phyloP scores from a whole-genome alignment of 2,797 vertebrate genomes.

The Xenops minutus region DNA sequence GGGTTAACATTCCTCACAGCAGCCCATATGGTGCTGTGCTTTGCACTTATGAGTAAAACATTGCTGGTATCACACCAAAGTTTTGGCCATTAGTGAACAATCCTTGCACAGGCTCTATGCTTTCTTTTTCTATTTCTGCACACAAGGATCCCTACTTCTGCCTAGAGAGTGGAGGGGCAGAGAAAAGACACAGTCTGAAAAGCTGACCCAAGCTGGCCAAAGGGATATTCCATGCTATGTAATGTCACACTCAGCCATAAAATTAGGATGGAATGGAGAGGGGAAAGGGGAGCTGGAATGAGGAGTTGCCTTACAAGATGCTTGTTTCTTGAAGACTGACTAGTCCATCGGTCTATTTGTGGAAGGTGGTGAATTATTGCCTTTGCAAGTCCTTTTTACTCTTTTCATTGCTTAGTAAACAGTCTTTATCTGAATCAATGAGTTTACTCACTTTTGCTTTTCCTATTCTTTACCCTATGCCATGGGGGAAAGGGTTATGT shows the following conservation, averaged over 20 bases:
- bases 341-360: not conserved
- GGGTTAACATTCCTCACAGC: not conserved
- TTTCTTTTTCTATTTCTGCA: not conserved
- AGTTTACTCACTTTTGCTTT: not conserved
- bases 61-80: not conserved
- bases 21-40: not conserved
- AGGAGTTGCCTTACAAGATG: not conserved
- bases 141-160: fast-evolving
- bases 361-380: not conserved
- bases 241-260: not conserved
- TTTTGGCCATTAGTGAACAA: not conserved
- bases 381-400: not conserved
- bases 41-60: not conserved
- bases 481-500: fast-evolving
- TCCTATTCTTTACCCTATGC: not conserved
- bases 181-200: not conserved
- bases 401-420: not conserved
- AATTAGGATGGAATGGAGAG: not conserved
- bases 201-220: not conserved
- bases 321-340: not conserved
- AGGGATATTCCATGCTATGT: not conserved
- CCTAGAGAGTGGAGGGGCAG: fast-evolving
- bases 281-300: fast-evolving
- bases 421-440: not conserved
- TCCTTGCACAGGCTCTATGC: not conserved